Evolutionary conservation across 2,888 invertebrate species (phyloP).

Genomic region (Conistra vaccinii): DNA sequence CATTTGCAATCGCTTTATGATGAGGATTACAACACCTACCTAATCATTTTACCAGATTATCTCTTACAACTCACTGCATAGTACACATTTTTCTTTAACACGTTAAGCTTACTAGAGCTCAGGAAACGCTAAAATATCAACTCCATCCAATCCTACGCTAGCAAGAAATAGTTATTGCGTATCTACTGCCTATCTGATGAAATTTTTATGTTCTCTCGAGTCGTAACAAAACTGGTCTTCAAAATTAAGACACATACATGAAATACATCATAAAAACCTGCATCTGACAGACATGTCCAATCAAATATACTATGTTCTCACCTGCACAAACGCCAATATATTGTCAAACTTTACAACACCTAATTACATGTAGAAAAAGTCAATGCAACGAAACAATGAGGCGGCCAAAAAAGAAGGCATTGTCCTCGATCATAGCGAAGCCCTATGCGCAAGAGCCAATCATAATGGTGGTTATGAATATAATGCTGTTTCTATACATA

Average conservation of each 20-base stretch:
- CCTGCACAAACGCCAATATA: conserved; percentile 44
- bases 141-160: not conserved
- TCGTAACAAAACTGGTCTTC: conserved; percentile 26
- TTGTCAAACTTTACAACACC: conserved; percentile 52
- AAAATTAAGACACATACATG: conserved; percentile 16
- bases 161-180: not conserved
- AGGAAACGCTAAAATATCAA: not conserved
- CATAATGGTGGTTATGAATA: not conserved
- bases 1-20: conserved; percentile 11
- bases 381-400: conserved; percentile 50
- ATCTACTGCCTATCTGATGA: not conserved
- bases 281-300: conserved; percentile 27
- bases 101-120: not conserved
- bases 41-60: not conserved
- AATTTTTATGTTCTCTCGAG: conserved; percentile 12
- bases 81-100: not conserved
- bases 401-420: conserved; percentile 63
- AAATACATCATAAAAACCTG: conserved; percentile 28
- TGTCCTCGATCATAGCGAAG: conserved; percentile 60
- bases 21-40: not conserved
- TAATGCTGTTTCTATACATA: not conserved
- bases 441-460: conserved; percentile 19
- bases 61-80: not conserved
- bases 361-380: conserved; percentile 45
- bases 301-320: conserved; percentile 50